These are phyloP conservation scores for Microdon myrmicae DNA, from an alignment of 2,888 invertebrate genomes.

Conservation along the genomic window DNA sequence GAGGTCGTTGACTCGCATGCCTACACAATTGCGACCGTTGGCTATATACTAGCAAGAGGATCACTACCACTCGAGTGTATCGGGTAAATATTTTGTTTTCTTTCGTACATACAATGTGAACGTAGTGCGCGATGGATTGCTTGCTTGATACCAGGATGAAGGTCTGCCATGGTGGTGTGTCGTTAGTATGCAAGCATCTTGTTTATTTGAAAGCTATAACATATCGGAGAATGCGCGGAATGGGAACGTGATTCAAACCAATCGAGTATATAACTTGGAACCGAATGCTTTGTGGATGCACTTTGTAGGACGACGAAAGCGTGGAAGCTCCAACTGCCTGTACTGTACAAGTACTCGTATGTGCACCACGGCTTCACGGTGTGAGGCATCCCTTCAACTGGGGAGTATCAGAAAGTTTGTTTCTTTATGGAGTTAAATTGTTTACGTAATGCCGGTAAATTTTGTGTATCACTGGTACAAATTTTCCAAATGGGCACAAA, in stretches of 20 bases:
- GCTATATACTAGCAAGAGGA: constrained; percentile 31
- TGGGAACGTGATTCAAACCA: constrained; percentile 21
- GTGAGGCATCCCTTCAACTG: constrained; percentile 1
- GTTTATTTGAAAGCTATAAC: constrained; percentile 20
- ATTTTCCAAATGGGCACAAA: constrained; percentile 10
- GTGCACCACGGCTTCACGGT: constrained; percentile 4
- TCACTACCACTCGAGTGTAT: constrained; percentile 31
- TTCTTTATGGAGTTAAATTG: constrained; percentile 18
- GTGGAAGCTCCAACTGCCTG: constrained; percentile 12
- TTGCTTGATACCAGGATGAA: constrained; percentile 16
- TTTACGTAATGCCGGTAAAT: constrained; percentile 38
- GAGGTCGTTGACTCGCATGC: constrained; percentile 47
- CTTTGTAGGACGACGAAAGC: constrained; percentile 21
- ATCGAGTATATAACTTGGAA: constrained; percentile 10
- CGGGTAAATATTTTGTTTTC: constrained; percentile 32
- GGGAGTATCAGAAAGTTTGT: neutral
- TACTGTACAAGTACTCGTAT: neutral
- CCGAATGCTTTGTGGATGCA: constrained; percentile 46
- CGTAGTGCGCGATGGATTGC: no score
- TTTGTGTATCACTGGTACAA: constrained; percentile 19
- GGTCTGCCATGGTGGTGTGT: constrained; percentile 18
- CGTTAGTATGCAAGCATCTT: constrained; percentile 33
- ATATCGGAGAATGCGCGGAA: constrained; percentile 44
- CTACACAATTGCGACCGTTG: constrained; percentile 39
- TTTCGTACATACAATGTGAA: constrained; percentile 10